Percentiles rank a stretch among this genome's conserved stretches.
Evolutionary conservation across 2,113 vertebrate genomes (phyloP).

Genomic region (Phrynosoma blainvillii): DNA sequence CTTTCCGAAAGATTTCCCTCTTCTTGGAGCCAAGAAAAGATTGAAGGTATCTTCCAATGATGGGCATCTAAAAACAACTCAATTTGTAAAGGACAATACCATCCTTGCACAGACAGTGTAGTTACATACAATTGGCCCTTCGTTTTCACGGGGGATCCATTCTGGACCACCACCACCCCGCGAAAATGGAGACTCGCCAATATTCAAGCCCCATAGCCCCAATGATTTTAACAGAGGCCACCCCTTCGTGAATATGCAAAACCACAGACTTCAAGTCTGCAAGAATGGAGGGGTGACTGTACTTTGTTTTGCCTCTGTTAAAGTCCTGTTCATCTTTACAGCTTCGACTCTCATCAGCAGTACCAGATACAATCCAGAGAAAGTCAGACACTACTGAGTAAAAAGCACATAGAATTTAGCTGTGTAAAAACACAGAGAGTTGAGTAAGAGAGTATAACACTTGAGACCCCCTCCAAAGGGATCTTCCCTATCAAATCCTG

Average conservation of each 20-base stretch:
- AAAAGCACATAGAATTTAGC: not conserved
- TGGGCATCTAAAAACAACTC: slow-evolving; percentile 78
- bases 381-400: not conserved
- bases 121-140: not conserved
- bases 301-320: not conserved
- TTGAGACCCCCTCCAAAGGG: not conserved
- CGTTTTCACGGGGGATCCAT: no score
- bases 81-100: not conserved
- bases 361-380: not conserved
- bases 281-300: not conserved
- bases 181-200: no score
- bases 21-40: slow-evolving; percentile 87
- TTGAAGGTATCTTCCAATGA: slow-evolving; percentile 83
- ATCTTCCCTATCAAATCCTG: not conserved
- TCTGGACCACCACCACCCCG: no score
- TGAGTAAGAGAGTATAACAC: not conserved
- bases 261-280: no score
- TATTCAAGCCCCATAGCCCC: no score
- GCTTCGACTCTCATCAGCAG: not conserved
- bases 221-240: no score
- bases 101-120: not conserved
- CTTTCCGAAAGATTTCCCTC: slow-evolving; percentile 83
- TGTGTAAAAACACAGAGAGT: not conserved
- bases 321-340: not conserved
- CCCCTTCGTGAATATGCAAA: no score